Percentiles rank a stretch among this genome's conserved stretches.
Conservation (phyloP, 2,113 vertebrate genomes). For the Steatornis caripensis region DNA sequence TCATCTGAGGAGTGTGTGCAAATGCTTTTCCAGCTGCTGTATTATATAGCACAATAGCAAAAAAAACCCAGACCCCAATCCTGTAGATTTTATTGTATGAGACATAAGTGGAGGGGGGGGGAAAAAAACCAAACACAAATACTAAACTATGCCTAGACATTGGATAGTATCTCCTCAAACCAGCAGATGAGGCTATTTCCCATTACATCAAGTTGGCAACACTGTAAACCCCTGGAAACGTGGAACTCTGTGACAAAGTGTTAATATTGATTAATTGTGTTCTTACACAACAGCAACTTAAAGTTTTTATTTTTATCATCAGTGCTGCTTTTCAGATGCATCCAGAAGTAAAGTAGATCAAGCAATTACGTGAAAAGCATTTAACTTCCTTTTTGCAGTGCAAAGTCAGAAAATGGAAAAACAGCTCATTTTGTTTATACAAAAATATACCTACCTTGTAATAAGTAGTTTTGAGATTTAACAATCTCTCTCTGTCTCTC, state of each 20-base stretch:
- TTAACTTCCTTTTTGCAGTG: not conserved
- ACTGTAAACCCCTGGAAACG: not conserved
- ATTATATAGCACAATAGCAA: not conserved
- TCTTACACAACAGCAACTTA: not conserved
- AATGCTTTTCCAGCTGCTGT: not conserved
- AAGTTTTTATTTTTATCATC: not conserved
- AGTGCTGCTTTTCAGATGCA: not conserved
- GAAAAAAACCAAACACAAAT: not conserved
- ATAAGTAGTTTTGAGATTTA: not conserved
- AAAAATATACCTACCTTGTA: not conserved
- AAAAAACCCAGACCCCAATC: not conserved
- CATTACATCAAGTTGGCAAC: not conserved
- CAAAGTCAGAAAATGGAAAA: not conserved
- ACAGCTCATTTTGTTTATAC: not conserved
- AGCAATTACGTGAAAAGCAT: not conserved
- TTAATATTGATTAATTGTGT: not conserved
- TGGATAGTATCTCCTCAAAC: not conserved
- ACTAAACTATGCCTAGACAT: not conserved
- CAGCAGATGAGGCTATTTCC: slow-evolving; percentile 50
- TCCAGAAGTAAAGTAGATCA: not conserved
- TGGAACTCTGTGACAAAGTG: not conserved
- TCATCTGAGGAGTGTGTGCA: not conserved
- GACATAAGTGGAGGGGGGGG: too few species aligned
- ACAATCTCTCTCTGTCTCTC: not conserved
- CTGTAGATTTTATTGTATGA: not conserved